Percentiles rank a stretch among this genome's conserved stretches.
Evolutionary conservation across 2,888 invertebrate species (phyloP).

Genomic region (Calameuta idolon): DNA sequence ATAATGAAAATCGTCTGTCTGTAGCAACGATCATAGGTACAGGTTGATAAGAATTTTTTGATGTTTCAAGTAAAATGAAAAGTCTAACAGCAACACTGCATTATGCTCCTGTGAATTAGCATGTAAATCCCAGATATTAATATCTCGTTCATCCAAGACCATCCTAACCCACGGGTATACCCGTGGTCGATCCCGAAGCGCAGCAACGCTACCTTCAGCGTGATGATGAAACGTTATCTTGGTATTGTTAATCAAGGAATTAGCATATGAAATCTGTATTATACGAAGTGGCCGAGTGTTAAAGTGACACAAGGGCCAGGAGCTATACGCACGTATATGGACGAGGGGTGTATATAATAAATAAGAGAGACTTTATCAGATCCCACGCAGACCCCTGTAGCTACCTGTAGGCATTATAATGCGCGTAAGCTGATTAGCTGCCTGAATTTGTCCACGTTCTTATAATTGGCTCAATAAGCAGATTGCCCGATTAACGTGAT

Average conservation of each 20-base stretch:
- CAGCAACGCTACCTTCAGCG: not conserved
- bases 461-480: slow-evolving; percentile 57
- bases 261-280: slow-evolving; percentile 61
- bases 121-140: slow-evolving; percentile 53
- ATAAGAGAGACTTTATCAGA: slow-evolving; percentile 62
- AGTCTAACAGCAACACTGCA: not conserved
- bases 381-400: slow-evolving; percentile 56
- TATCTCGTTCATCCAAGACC: slow-evolving; percentile 34
- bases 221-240: slow-evolving; percentile 51
- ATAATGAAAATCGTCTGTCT: not conserved
- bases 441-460: slow-evolving; percentile 64
- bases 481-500: slow-evolving; percentile 48
- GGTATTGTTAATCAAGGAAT: slow-evolving; percentile 62
- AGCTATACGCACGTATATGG: slow-evolving; percentile 21
- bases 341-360: slow-evolving; percentile 54
- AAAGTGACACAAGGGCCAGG: slow-evolving; percentile 15
- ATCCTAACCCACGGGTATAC: not conserved
- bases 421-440: slow-evolving; percentile 63
- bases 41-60: not conserved
- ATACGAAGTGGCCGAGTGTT: slow-evolving; percentile 32
- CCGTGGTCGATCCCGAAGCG: slow-evolving; percentile 11
- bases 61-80: not conserved
- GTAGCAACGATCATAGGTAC: too few relatives aligned
- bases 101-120: slow-evolving; percentile 38
- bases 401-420: slow-evolving; percentile 55